Percentiles rank a stretch among this genome's conserved stretches.
These are phyloP conservation scores for Hippoglossus hippoglossus DNA, from an alignment of 2,797 vertebrate species.

Conservation along the genomic window DNA sequence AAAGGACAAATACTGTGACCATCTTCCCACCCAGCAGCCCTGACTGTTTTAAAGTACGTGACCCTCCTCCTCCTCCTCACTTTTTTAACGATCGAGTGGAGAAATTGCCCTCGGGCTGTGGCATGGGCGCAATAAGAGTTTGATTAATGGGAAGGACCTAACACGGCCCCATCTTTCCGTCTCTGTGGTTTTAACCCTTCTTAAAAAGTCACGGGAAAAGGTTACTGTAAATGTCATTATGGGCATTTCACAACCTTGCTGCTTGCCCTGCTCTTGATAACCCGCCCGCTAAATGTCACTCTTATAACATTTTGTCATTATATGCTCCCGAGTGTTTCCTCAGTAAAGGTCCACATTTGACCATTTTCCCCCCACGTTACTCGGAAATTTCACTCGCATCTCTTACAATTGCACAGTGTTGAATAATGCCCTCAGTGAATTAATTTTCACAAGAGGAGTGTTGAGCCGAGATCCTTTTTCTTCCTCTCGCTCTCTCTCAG, in stretches of 20 bases:
- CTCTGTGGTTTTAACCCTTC: conserved; percentile 79
- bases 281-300: conserved; percentile 73
- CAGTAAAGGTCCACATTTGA: conserved; percentile 52
- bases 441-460: conserved; percentile 22
- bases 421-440: conserved; percentile 52
- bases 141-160: conserved; percentile 76
- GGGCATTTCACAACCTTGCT: conserved; percentile 59
- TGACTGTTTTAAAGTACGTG: conserved; percentile 23
- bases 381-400: conserved; percentile 27
- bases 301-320: conserved; percentile 62
- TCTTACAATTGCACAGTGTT: conserved; percentile 49
- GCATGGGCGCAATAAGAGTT: conserved; percentile 54
- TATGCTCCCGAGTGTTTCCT: conserved; percentile 42
- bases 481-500: not conserved
- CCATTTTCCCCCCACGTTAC: conserved; percentile 27
- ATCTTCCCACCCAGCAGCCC: conserved; percentile 27
- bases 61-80: conserved; percentile 12
- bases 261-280: conserved; percentile 48
- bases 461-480: conserved; percentile 22
- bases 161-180: conserved; percentile 59
- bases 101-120: conserved; percentile 49
- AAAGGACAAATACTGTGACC: conserved; percentile 32
- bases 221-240: conserved; percentile 79
- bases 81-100: conserved; percentile 54
- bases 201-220: conserved; percentile 78